Evolutionary conservation across 2,797 vertebrate genomes (phyloP), one percentile per base, ranked within the genome.

Genomic region (Aeoliscus strigatus): DNA sequence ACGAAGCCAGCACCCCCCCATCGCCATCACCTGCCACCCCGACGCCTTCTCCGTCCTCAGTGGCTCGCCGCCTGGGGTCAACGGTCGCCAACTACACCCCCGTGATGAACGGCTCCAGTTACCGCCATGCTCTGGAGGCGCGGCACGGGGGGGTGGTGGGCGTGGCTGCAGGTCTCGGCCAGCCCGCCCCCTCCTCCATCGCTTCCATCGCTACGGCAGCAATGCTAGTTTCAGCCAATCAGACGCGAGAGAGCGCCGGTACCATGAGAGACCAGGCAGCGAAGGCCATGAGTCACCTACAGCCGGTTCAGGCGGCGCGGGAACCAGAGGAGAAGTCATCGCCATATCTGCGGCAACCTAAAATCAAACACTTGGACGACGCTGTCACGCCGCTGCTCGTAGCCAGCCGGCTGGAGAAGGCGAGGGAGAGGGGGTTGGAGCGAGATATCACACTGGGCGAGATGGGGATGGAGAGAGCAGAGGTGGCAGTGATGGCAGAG

Each of bases 311-410:
- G 42, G 43, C 63, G 0, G 49, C 30, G 0, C 61, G 45, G 32
- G 45, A 79, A 0, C 39, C 30, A 27, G 80, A 81, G 33, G 55
- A 4, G 0, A 84, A 80, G 27, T 10, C 67, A 0, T 85, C 80
- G 6, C 66, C 59, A 3, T 86, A 86, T 53, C 78, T 83, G 9
- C 82, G 91, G 14, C 92, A 92, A 45, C 86, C 92, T 9, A 89
- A 87, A 65, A 88, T 93, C 4, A 92, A 93, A 73, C 85, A 88
- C 46, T 24, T 93, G 31, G 89, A 84, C 0, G 86, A 91, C 8
- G 81, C 64, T 0, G 80, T 88, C 6, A 87, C 75, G 1, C 81
- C 84, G 0, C 18, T 83, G 3, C 3, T 82, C 0, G 56, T 83
- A 8, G 82, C 78, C 32, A 88, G 82, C 26, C 77, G 68, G 2